Base-by-base conservation (phyloP, 2,888 invertebrate species). In the Schizaphis graminum region DNA sequence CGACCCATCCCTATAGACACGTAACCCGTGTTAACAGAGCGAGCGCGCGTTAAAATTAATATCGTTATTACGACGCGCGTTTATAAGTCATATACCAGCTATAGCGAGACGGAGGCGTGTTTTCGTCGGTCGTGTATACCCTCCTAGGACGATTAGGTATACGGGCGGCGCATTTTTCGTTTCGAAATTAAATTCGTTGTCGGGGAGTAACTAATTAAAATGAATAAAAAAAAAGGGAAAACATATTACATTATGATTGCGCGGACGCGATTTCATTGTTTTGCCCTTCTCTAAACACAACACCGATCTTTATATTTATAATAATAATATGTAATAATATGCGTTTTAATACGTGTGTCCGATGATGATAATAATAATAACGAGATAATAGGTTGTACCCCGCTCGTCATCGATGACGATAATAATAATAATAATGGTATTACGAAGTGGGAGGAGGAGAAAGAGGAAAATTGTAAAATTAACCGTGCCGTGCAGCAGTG, bases 271-370 rank as follows among this genome's bases (percentile, higher is more conserved):
- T 94, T 93, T 89, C 89, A 89, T 93, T 93, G 92, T 93, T 93
- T 93, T 53, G 84, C 35, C 35, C 21, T 88, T 57, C 21, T 35
- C n/a, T n/a, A n/a, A 67, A 53, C 49, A 85, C 28, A 56, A 35
- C 35, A 28, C 26, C 92, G n/a, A 88, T 89, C 53, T 93, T 88
- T 89, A 77, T 57, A 57, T 57, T 24, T 67, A 67, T 67, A 67
- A 67, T 88, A 67, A 67, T 88, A 28, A 24, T 47, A n/a, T 91
- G 44, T 84, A 84, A 53, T 24, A 41, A 53, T 53, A 49, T 41
- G 24, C 61, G 89, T 61, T 61, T 87, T 92, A 92, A 92, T 92
- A 92, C 92, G 92, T 93, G 88, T 88, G 92, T 93, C 88, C 88
- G 89, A 92, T 47, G 86, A 92, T 92, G 84, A 87, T 92, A 57